A percentile compares a stretch with the other conserved stretches of the same genome.
Evolutionary conservation across 2,797 vertebrate species (phyloP).

Genomic region (Cynopterus sphinx): DNA sequence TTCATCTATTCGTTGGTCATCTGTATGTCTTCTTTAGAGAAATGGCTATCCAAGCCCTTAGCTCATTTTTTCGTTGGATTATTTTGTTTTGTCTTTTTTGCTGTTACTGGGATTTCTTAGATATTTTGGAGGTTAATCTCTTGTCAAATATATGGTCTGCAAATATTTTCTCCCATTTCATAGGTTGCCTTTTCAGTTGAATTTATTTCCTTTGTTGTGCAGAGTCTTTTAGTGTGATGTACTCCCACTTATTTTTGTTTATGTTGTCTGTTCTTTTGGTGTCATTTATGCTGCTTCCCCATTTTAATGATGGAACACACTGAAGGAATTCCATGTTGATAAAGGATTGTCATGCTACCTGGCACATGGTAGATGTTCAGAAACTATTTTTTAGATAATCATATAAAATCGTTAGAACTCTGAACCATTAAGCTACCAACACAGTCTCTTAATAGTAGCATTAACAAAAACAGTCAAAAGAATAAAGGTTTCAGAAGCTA

Average conservation of each 20-base stretch:
- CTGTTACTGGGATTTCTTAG: neutral
- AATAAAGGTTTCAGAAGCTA: neutral
- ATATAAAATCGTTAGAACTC: constrained; percentile 15
- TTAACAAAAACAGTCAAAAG: constrained; percentile 13
- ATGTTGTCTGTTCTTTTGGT: neutral
- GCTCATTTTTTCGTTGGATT: neutral
- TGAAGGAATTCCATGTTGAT: neutral
- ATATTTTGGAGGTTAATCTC: neutral
- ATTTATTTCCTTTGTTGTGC: neutral
- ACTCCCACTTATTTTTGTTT: neutral
- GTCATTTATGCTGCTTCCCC: neutral
- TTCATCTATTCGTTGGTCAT: neutral
- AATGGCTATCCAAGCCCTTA: neutral
- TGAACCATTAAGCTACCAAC: neutral
- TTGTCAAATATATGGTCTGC: neutral
- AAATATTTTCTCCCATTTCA: neutral
- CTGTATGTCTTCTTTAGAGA: neutral
- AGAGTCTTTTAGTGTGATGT: neutral
- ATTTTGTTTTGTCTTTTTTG: neutral
- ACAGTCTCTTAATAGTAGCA: neutral
- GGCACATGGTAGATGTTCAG: neutral
- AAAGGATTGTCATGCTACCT: neutral
- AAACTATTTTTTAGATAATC: constrained; percentile 35
- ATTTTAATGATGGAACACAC: constrained; percentile 8
- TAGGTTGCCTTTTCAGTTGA: neutral